phyloP scores from a whole-genome alignment of 2,113 vertebrate species.

The Dendropsophus ebraccatus region DNA sequence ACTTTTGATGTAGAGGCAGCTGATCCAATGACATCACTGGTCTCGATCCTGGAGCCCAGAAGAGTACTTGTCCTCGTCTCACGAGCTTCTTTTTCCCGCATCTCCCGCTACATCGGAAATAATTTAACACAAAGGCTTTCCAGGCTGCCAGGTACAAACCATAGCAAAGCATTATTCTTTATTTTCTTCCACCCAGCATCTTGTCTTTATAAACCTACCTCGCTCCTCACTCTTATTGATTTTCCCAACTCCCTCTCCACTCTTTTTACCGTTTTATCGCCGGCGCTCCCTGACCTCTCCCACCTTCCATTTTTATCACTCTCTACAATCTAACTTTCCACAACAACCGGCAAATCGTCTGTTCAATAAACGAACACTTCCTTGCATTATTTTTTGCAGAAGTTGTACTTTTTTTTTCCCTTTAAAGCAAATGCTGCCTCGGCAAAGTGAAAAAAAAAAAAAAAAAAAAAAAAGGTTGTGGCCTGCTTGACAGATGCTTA shows the following conservation, averaged over 20 bases:
- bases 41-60: neutral
- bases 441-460: conserved; percentile 58
- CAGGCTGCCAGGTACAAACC: neutral
- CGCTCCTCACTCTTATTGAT: conserved; percentile 40
- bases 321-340: conserved; percentile 36
- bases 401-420: conserved; percentile 65
- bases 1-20: neutral
- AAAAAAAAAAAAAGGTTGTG: conserved; percentile 66
- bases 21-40: neutral
- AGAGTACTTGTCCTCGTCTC: neutral
- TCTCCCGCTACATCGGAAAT: neutral
- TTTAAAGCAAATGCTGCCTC: conserved; percentile 58
- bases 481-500: conserved; percentile 65
- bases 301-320: conserved; percentile 33
- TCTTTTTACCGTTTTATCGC: conserved; percentile 8
- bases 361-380: conserved; percentile 65
- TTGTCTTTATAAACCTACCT: conserved; percentile 20
- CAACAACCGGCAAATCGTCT: conserved; percentile 42
- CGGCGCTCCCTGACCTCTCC: conserved; percentile 25
- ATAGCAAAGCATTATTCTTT: conserved; percentile 36
- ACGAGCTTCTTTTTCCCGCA: neutral
- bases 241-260: conserved; percentile 34
- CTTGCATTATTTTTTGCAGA: conserved; percentile 68
- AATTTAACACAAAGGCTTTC: neutral
- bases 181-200: neutral